Evolutionary conservation across 1,140 invertebrate species (phyloP).

Genomic region (Macrostomum lignano): DNA sequence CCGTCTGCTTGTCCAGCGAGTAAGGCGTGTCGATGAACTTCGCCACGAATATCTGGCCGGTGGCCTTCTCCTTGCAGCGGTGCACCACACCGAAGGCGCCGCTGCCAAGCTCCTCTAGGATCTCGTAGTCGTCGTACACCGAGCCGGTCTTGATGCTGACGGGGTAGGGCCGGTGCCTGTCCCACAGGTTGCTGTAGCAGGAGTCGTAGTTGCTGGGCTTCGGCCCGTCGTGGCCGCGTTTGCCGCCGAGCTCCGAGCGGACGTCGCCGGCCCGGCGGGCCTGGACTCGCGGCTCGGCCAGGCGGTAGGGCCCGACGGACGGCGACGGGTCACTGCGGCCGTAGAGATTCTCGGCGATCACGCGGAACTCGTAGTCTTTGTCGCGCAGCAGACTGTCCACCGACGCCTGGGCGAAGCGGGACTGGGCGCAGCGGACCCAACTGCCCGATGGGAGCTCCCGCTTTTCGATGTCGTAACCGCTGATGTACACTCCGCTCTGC

Average conservation of each 20-base stretch:
- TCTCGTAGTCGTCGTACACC: conserved; percentile 90
- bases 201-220: too few relatives aligned
- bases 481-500: conserved; percentile 61
- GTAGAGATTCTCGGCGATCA: conserved; percentile 86
- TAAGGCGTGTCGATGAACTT: conserved; percentile 92
- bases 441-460: conserved; percentile 53
- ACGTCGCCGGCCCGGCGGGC: too few relatives aligned
- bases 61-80: conserved; percentile 68
- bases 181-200: too few relatives aligned
- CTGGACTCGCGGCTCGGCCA: too few relatives aligned
- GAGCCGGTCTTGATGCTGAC: conserved; percentile 75
- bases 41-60: conserved; percentile 83
- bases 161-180: conserved; percentile 75
- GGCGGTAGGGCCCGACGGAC: too few relatives aligned
- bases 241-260: too few relatives aligned
- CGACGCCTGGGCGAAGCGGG: conserved; percentile 34
- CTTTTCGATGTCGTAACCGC: conserved; percentile 84
- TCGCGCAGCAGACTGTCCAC: conserved; percentile 30
- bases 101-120: conserved; percentile 80
- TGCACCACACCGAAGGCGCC: conserved; percentile 97
- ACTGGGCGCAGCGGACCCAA: conserved; percentile 79
- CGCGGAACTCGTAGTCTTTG: conserved; percentile 75
- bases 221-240: too few relatives aligned
- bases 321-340: conserved; percentile 77
- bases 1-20: conserved; percentile 74